These are phyloP conservation scores for Recurvirostra avosetta DNA, from an alignment of 2,113 vertebrate species.

Conservation along the genomic window DNA sequence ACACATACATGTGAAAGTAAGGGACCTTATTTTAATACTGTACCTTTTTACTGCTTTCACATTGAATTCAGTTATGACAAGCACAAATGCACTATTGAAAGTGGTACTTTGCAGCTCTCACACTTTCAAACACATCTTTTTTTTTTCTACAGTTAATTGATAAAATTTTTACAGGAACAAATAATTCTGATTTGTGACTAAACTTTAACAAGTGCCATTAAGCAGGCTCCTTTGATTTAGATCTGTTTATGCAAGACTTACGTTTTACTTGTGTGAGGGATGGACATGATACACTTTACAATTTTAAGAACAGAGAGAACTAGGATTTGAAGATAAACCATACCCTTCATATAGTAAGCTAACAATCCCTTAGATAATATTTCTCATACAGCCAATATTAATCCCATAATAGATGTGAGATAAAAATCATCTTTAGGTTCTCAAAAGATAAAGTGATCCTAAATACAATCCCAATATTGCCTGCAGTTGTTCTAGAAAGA, in stretches of 20 bases:
- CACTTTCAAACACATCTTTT: neutral
- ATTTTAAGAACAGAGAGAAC: neutral
- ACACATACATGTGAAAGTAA: neutral
- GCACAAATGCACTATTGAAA: neutral
- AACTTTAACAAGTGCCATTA: neutral
- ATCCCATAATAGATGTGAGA: neutral
- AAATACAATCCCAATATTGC: neutral
- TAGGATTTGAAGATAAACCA: slow-evolving; percentile 17
- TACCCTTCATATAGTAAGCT: neutral
- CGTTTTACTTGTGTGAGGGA: neutral
- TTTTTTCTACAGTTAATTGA: neutral
- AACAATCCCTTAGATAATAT: neutral
- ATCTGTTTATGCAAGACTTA: neutral
- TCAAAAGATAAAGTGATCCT: neutral
- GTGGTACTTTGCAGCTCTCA: neutral
- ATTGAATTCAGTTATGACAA: neutral
- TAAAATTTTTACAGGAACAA: neutral
- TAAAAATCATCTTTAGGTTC: neutral
- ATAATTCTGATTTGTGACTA: neutral
- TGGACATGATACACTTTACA: neutral
- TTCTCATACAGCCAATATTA: neutral
- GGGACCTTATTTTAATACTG: neutral
- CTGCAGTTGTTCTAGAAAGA: neutral
- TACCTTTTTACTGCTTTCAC: neutral
- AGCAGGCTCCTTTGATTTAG: neutral